These are phyloP conservation scores for Drosophila novamexicana DNA, from an alignment of 1,140 invertebrate genomes.

Conservation along the genomic window DNA sequence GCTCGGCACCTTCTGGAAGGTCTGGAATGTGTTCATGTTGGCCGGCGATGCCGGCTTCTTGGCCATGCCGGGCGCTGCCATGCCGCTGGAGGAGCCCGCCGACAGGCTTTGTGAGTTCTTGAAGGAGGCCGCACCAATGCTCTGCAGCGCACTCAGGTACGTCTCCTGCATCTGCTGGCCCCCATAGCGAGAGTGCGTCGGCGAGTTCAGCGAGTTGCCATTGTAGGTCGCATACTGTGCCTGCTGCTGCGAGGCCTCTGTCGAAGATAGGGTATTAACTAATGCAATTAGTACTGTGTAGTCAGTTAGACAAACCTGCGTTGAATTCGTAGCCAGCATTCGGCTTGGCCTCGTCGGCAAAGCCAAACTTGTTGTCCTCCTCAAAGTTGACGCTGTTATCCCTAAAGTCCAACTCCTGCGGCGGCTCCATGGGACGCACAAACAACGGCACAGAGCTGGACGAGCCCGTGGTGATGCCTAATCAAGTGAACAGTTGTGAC, in stretches of 20 bases:
- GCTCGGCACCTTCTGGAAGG: slow-evolving; percentile 93
- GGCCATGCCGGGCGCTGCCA: slow-evolving; percentile 61
- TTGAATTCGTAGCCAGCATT: slow-evolving; percentile 81
- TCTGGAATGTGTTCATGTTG: slow-evolving; percentile 86
- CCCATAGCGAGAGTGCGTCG: slow-evolving; percentile 63
- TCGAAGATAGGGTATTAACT: not conserved
- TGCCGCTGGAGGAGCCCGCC: slow-evolving; percentile 54
- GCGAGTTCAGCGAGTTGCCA: slow-evolving; percentile 58
- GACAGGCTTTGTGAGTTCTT: slow-evolving; percentile 77
- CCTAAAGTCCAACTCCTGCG: slow-evolving; percentile 88
- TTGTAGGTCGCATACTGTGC: slow-evolving; percentile 71
- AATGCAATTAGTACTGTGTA: no score
- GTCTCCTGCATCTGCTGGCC: slow-evolving; percentile 79
- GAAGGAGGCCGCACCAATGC: slow-evolving; percentile 75
- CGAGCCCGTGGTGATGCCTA: slow-evolving; percentile 67
- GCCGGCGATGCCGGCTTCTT: slow-evolving; percentile 69
- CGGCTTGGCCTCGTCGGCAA: slow-evolving; percentile 85
- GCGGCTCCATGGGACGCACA: slow-evolving; percentile 74
- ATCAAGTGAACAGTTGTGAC: slow-evolving; percentile 6
- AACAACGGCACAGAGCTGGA: slow-evolving; percentile 73
- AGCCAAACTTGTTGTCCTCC: slow-evolving; percentile 83
- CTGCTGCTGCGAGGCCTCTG: slow-evolving; percentile 78
- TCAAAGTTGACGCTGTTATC: slow-evolving; percentile 82
- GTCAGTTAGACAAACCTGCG: slow-evolving; percentile 68
- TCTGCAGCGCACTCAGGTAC: slow-evolving; percentile 75